phyloP scores from a whole-genome alignment of 2,888 invertebrate species.

The Homarus gammarus region DNA sequence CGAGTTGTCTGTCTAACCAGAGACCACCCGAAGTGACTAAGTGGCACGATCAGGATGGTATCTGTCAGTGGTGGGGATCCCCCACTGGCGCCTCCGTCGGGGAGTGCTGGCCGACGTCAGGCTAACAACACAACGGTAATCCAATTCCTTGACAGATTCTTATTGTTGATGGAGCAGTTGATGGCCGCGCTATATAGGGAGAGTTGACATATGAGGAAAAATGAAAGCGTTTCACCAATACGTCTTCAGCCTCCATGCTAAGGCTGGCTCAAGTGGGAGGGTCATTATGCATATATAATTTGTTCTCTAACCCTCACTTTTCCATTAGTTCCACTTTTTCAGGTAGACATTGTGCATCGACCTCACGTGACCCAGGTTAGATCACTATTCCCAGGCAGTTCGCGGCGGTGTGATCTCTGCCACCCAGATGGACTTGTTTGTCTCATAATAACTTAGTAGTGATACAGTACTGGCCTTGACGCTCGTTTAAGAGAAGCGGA shows the following conservation, averaged over 20 bases:
- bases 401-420: not conserved
- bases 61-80: not conserved
- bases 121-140: not conserved
- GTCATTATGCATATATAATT: not conserved
- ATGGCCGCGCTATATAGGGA: not conserved
- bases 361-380: not conserved
- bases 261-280: not conserved
- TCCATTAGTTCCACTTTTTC: not conserved
- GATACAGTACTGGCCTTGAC: no score
- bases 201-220: not conserved
- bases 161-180: not conserved
- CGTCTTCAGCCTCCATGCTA: not conserved
- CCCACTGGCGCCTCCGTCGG: not conserved
- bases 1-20: not conserved
- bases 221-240: not conserved
- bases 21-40: not conserved
- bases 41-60: not conserved
- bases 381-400: not conserved
- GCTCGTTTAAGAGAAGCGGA: no score
- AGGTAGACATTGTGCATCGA: not conserved
- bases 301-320: constrained; percentile 2
- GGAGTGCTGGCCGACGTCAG: not conserved
- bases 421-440: no score
- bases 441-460: no score
- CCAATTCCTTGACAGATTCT: not conserved